A percentile compares a stretch with the other conserved stretches of the same genome.
These are phyloP conservation scores for Coleophora deauratella DNA, from an alignment of 2,888 invertebrate species.

Conservation along the genomic window DNA sequence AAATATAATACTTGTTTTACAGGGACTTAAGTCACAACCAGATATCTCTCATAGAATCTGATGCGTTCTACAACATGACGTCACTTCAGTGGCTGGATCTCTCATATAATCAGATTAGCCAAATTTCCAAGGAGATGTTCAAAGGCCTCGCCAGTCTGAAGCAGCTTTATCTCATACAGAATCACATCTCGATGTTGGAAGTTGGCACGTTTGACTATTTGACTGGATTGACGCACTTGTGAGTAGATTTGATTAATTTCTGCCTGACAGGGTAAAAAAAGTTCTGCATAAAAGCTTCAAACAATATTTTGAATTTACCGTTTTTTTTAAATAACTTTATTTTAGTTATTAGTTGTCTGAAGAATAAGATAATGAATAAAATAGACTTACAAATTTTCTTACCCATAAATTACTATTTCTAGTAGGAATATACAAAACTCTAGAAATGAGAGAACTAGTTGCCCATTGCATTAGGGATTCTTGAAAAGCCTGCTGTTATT, in stretches of 20 bases:
- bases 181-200: slow-evolving; percentile 80
- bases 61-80: slow-evolving; percentile 83
- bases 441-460: no score
- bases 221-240: slow-evolving; percentile 82
- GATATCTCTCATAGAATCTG: slow-evolving; percentile 80
- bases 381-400: no score
- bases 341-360: no score
- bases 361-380: no score
- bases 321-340: no score
- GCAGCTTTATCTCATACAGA: slow-evolving; percentile 80
- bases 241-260: slow-evolving; percentile 43
- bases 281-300: no score
- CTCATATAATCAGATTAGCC: slow-evolving; percentile 80
- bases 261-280: not conserved
- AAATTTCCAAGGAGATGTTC: slow-evolving; percentile 80
- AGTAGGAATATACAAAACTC: no score
- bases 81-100: slow-evolving; percentile 81
- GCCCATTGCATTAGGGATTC: not conserved
- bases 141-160: slow-evolving; percentile 79
- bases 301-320: no score
- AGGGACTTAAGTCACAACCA: slow-evolving; percentile 88
- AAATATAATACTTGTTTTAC: slow-evolving; percentile 11
- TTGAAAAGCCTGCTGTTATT: not conserved
- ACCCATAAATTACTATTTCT: no score
- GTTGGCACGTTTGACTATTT: slow-evolving; percentile 82